These are phyloP conservation scores for Scomber scombrus DNA, from an alignment of 2,113 vertebrate species.

Conservation along the genomic window DNA sequence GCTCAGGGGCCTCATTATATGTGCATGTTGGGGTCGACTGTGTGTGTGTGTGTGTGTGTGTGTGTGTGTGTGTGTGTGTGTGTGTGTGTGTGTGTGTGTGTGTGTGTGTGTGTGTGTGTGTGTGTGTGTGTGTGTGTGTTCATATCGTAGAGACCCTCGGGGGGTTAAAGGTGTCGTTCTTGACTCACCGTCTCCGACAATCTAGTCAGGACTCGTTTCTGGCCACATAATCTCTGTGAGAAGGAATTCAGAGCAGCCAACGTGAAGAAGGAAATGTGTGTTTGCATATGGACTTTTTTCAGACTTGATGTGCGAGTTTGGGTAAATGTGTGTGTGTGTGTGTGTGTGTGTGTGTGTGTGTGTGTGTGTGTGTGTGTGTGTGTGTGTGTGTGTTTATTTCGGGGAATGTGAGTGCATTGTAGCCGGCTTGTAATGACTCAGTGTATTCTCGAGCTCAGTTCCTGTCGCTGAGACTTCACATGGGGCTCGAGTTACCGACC, in stretches of 20 bases:
- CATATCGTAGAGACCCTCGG: neutral
- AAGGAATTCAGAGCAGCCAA: constrained; percentile 22
- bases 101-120: no score
- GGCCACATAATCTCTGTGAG: constrained; percentile 71
- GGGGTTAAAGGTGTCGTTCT: constrained; percentile 4
- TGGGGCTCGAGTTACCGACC: constrained; percentile 74
- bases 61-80: neutral
- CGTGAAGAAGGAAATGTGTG: constrained; percentile 4
- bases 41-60: no score
- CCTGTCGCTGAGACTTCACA: constrained; percentile 74
- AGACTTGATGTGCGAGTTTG: neutral
- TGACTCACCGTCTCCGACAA: constrained; percentile 30
- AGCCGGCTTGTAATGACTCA: constrained; percentile 54
- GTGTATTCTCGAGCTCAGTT: constrained; percentile 63
- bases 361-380: constrained; percentile 1
- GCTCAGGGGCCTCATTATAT: no score
- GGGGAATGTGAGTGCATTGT: constrained; percentile 53
- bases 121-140: neutral
- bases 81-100: neutral
- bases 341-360: constrained; percentile 35
- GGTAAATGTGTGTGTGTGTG: neutral
- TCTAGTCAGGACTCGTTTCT: constrained; percentile 40
- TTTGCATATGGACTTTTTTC: constrained; percentile 29
- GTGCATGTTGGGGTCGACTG: no score
- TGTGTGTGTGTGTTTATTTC: constrained; percentile 33